Conservation (phyloP, 2,113 vertebrate genomes). For the Dunckerocampus dactyliophorus region DNA sequence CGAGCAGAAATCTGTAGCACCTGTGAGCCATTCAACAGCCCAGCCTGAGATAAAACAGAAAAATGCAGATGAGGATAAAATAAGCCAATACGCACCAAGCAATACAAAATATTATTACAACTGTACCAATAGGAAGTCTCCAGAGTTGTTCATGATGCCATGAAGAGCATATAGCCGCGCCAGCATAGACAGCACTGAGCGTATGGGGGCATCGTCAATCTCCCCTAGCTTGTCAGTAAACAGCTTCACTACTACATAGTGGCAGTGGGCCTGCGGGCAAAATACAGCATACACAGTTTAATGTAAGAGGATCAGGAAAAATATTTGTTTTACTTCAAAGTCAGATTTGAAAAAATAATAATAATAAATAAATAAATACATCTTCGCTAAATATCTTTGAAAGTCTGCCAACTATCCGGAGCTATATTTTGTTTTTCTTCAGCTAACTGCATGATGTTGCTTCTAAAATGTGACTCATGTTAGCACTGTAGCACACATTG, state of each 20-base stretch:
- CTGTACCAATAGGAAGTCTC: constrained; percentile 89
- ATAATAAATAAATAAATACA: too few species aligned
- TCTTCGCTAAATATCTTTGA: too few species aligned
- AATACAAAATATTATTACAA: neutral
- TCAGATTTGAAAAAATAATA: too few species aligned
- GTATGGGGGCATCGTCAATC: constrained; percentile 72
- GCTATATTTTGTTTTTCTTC: too few species aligned
- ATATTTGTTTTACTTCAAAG: neutral
- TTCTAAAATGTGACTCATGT: too few species aligned
- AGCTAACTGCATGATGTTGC: too few species aligned
- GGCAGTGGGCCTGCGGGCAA: constrained; percentile 85
- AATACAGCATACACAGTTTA: neutral
- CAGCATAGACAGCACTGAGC: constrained; percentile 77
- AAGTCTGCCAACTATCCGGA: too few species aligned
- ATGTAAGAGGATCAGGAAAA: neutral
- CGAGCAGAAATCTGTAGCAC: constrained; percentile 75
- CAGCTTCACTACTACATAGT: constrained; percentile 90
- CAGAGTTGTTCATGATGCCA: constrained; percentile 81
- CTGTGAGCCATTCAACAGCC: constrained; percentile 80
- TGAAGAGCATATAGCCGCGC: constrained; percentile 85
- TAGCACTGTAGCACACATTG: too few species aligned
- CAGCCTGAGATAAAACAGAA: constrained; percentile 68
- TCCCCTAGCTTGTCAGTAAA: constrained; percentile 83
- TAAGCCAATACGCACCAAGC: neutral
- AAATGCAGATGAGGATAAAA: neutral